Evolutionary conservation across 2,113 vertebrate genomes (phyloP).

Genomic region (Nipponia nippon): DNA sequence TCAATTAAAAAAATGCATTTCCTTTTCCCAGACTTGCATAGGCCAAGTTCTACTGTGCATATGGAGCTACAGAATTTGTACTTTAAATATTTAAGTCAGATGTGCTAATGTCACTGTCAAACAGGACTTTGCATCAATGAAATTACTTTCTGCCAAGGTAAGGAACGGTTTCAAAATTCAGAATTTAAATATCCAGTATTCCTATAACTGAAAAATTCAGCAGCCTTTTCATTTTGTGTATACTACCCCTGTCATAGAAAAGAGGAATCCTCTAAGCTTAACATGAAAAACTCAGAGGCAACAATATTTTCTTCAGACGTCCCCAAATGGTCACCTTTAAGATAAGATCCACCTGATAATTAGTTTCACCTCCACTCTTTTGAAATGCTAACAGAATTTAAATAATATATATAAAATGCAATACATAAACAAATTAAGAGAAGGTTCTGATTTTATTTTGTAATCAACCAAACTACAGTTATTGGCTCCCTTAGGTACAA

Average conservation of each 20-base stretch:
- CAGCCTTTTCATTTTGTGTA: neutral
- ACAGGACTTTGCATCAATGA: rapidly evolving
- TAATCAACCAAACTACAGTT: neutral
- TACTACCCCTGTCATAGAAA: rapidly evolving
- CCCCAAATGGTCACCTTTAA: neutral
- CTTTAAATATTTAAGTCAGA: neutral
- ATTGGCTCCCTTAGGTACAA: neutral
- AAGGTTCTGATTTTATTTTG: neutral
- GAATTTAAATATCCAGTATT: neutral
- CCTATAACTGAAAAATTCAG: neutral
- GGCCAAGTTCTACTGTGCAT: neutral
- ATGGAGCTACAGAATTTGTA: neutral
- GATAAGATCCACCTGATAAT: neutral
- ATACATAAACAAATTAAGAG: neutral
- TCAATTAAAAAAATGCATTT: neutral
- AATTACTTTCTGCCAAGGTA: neutral
- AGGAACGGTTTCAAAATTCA: neutral
- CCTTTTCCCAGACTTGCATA: neutral
- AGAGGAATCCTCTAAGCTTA: neutral
- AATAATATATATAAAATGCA: neutral
- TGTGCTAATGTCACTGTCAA: neutral
- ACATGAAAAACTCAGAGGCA: neutral
- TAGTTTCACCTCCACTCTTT: neutral
- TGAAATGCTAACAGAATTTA: neutral
- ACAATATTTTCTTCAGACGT: neutral